Conservation (phyloP, 2,888 invertebrate genomes). For the Athripsodes cinereus region DNA sequence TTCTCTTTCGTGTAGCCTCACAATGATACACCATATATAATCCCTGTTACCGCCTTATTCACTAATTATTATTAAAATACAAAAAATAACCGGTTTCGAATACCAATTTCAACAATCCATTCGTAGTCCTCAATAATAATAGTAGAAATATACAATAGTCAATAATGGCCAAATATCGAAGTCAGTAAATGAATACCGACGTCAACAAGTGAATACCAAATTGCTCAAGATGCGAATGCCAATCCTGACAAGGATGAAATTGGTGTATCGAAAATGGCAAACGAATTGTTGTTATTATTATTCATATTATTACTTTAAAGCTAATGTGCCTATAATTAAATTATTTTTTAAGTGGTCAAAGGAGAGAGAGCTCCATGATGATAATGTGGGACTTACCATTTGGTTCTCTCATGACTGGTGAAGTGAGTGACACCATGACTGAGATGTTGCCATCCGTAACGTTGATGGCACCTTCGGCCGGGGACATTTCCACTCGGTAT, state of each 20-base stretch:
- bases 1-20: constrained; percentile 39
- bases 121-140: too few species aligned
- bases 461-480: constrained; percentile 78
- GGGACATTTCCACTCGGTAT: constrained; percentile 77
- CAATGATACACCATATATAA: background rate
- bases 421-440: constrained; percentile 86
- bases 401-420: constrained; percentile 86
- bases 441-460: constrained; percentile 73
- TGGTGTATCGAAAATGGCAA: constrained; percentile 36
- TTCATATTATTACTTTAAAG: too few species aligned
- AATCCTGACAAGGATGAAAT: constrained; percentile 33
- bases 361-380: background rate
- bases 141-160: too few species aligned
- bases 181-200: too few species aligned
- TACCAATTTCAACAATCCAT: constrained; percentile 37
- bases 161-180: too few species aligned
- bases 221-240: too few species aligned
- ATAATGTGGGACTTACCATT: constrained; percentile 40
- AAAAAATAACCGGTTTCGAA: constrained; percentile 36
- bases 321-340: too few species aligned
- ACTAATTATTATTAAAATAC: too few species aligned
- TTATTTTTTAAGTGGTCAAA: background rate
- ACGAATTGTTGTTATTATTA: background rate
- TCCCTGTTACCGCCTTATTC: background rate
- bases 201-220: background rate